Base-by-base conservation (phyloP, 2,797 vertebrate species). In the Lutjanus campechanus region DNA sequence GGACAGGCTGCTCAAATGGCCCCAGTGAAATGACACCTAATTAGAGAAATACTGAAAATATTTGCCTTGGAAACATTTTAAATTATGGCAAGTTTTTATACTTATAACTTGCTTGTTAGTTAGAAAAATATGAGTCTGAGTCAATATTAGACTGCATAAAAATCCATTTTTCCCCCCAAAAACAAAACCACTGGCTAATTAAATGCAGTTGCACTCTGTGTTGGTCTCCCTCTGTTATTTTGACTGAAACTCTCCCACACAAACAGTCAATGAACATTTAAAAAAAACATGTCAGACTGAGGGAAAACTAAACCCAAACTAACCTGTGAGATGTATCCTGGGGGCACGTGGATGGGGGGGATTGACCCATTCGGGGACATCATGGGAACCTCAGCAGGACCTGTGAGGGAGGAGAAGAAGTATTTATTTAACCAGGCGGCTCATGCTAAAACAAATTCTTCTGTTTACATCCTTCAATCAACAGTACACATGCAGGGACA, bases 311-410 rank as follows among this genome's bases (percentile, higher is more conserved):
- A 36, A 69, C 46, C 76, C 22, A 53, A 36, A 85, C 89, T 69
- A 93, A 99, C 98, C 97, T 99, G 98, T 90, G 98, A 99, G 94
- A 99, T 98, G 88, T 99, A 99, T 89, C 98, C 98, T 0, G 97
- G 98, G 89, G 98, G 98, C 43, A 99, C 97, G 29, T 99, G 98
- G 87, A 99, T 99, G 76, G 98, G 97, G 76, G 98, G 98, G 85
- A 99, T 99, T 66, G 98, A 99, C 81, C 98, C 98, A 86, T 99
- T 98, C 47, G 98, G 98, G 89, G 98, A 99, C 97, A 99, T 97
- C 98, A 99, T 99, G 77, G 98, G 98, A 93, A 99, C 98, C 90
- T 99, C 98, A 79, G 98, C 98, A 74, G 98, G 98, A 91, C 98
- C 98, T 99, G 85, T 7, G 73, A 73, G 1, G 51, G 49, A 63